Base-by-base conservation (phyloP, 2,797 vertebrate genomes). In the Sternarchorhynchus goeldii region DNA sequence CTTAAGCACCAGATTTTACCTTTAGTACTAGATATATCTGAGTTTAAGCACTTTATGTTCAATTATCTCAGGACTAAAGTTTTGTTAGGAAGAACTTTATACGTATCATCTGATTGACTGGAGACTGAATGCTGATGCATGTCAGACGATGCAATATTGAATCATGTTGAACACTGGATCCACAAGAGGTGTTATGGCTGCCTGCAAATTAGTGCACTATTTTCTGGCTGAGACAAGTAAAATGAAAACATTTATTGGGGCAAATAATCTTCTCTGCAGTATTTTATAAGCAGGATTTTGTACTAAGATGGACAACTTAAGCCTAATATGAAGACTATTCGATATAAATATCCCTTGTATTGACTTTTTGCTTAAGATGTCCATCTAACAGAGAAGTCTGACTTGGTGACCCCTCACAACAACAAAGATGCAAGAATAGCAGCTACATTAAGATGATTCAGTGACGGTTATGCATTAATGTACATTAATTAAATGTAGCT, bases 151-250 rank as follows among this genome's bases (percentile, higher is more conserved):
- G 21, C 7, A 71, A 50, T 31, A 72, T 76, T 76, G 41, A 73
- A 76, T 80, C 79, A 76, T 71, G 62, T 59, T 71, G 36, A 32
- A 29, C 21, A 64, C n/a, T 58, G 53, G 21, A 16, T 59, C 70
- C 78, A 68, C 56, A 53, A 64, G 71, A 25, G 55, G 39, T 64
- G 63, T 55, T 62, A 41, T 34, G 29, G 63, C 14, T 17, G 21
- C 18, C 14, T 55, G 14, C 20, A 63, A 41, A 64, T 41, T 32
- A 68, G 36, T 68, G 4, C 63, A 56, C 53, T 6, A 14, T 67
- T 20, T 60, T 7, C 77, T 34, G 10, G 5, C 32, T 8, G 16
- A 55, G 10, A 31, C 20, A n/a, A 55, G 25, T n/a, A 39, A n/a
- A 50, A 31, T 7, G 36, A 25, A 65, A 58, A 75, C 41, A 62